Base-by-base conservation (phyloP, 2,113 vertebrate genomes). In the Archocentrus centrarchus region DNA sequence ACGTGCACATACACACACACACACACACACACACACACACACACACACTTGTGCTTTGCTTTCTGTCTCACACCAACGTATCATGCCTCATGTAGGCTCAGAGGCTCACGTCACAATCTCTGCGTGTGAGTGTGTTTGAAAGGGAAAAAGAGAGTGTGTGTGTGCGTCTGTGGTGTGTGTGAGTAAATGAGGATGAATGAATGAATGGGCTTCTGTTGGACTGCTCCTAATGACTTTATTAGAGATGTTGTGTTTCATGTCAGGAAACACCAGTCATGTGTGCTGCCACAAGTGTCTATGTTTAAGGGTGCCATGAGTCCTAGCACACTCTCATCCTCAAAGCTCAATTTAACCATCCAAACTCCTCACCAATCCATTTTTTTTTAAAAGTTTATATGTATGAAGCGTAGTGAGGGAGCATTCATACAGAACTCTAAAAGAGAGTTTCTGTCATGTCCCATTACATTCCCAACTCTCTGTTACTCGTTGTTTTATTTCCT, bases 241-340 rank as follows among this genome's bases (percentile, higher is more conserved):
- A 95, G 92, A 96, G 95, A 96, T 97, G 96, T 94, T 96, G 94
- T 96, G 96, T 96, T 97, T 97, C 97, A 97, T 95, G 93, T 97
- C 97, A 97, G 97, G 97, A 98, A 97, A 97, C 95, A 96, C 88
- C 95, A 94, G 91, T 96, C 95, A 93, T 95, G 96, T 96, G 94
- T 94, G 95, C 88, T 92, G 95, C 95, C 96, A 96, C 96, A 96
- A 95, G 92, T 93, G 93, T 95, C 96, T 95, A 93, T 95, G 96
- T 96, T 93, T 94, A 73, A 57, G 59, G 59, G 59, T 62, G 41
- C 53, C 50, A 30, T 68, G 83, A 80, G 75, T 64, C 60, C 63
- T 20, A 35, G 32, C 5, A 18, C 22, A 55, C 27, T 59, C 44
- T 68, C 83, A 79, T 82, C 75, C 32, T 94, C 94, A 95, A 94